phyloP scores from a whole-genome alignment of 2,888 invertebrate genomes.

The Rhagium mordax region DNA sequence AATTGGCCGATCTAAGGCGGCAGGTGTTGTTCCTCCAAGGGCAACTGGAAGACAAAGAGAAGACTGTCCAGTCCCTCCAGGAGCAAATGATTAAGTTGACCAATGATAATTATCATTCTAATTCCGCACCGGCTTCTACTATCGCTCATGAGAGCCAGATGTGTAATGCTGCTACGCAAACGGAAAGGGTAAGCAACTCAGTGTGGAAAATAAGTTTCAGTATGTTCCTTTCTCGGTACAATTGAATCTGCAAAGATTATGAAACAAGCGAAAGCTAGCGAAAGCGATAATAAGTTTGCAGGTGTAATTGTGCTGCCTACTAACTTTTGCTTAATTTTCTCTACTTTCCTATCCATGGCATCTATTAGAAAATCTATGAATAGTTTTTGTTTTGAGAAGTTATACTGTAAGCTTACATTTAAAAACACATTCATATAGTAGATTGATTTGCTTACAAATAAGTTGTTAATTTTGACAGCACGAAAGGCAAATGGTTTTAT shows the following conservation, averaged over 20 bases:
- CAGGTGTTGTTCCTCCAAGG: conserved; percentile 89
- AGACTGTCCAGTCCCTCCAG: conserved; percentile 85
- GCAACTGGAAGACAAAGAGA: conserved; percentile 90
- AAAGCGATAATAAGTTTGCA: too few relatives aligned
- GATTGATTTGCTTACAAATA: neutral
- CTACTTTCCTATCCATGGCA: neutral
- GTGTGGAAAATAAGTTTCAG: neutral
- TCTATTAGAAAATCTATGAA: neutral
- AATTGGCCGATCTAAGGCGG: conserved; percentile 85
- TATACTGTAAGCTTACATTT: neutral
- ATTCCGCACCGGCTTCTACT: conserved; percentile 67
- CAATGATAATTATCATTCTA: conserved; percentile 68
- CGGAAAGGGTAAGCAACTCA: conserved; percentile 81
- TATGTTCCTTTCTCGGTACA: neutral
- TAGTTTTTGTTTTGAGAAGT: neutral
- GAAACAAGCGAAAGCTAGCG: too few relatives aligned
- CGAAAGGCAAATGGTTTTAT: neutral
- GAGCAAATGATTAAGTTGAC: conserved; percentile 77
- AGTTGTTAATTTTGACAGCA: neutral
- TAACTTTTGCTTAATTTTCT: neutral
- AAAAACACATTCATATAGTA: neutral
- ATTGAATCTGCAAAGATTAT: neutral
- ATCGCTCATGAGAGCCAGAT: conserved; percentile 70
- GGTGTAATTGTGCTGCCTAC: neutral
- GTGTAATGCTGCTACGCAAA: conserved; percentile 89